Evolutionary conservation across 2,888 invertebrate genomes (phyloP), one percentile per base, ranked within the genome.

Genomic region (Tetranychus piercei): DNA sequence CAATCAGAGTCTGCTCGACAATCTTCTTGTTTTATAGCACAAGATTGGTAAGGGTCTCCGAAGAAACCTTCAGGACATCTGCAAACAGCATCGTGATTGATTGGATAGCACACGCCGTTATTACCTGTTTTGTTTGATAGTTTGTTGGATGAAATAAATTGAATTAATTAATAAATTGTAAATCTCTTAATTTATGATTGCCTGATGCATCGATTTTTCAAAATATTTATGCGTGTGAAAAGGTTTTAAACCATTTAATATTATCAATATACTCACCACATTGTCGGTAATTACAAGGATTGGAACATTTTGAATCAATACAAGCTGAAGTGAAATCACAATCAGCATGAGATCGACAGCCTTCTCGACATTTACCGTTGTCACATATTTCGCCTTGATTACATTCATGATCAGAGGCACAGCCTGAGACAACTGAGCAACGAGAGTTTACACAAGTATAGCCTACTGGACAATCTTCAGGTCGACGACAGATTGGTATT

Each of bases 21-120:
- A 45, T 76, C 76, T 66, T 78, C 78, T 5, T 78, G 76, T 73
- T 77, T 76, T 43, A 78, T 77, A 74, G 43, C 65, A 73, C 79
- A 79, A 11, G 75, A 73, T 23, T 76, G 73, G 18, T 66, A 18
- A 9, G 81, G 79, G 78, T 80, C 86, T 18, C 91, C 91, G 67
- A 88, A 86, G 79, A 87, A 90, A 79, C 88, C 87, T 20, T 88
- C 87, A 73, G 89, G 83, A 81, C 92, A 92, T 0, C 90, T 89
- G 80, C 92, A 92, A 1, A 89, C 75, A 88, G 90, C 79, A 85
- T 88, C 78, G 79, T 87, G 88, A 65, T 87, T 87, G 77, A 88
- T 84, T 77, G 90, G 85, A 81, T 89, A 89, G 80, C 91, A 92
- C 76, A 88, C 87, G 0, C 91, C 88, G 81, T 91, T 89, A 1